Conservation (phyloP, 2,113 vertebrate genomes). For the Hemibagrus wyckioides region DNA sequence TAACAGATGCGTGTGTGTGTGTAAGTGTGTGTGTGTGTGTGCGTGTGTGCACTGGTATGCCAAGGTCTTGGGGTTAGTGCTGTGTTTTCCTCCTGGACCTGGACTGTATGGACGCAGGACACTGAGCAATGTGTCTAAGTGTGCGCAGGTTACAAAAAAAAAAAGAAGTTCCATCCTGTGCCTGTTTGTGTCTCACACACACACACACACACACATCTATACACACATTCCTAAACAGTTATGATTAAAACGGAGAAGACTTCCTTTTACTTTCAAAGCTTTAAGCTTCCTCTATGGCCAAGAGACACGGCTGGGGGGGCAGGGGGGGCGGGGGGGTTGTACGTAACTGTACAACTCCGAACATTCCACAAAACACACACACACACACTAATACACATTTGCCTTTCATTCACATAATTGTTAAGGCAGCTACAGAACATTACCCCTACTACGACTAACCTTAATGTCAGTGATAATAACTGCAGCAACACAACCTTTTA, state of each 20-base stretch:
- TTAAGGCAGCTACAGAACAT: neutral
- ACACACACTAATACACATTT: slow-evolving; percentile 2
- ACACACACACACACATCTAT: slow-evolving; percentile 21
- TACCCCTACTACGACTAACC: neutral
- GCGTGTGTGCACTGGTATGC: slow-evolving; percentile 36
- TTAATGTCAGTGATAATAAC: neutral
- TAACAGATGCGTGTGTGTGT: slow-evolving; percentile 16
- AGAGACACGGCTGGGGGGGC: too few relatives aligned
- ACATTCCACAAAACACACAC: neutral
- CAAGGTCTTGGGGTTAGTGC: slow-evolving; percentile 36
- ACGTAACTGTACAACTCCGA: neutral
- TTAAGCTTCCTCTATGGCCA: slow-evolving; percentile 12
- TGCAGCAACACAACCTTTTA: neutral
- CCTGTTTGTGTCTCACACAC: slow-evolving; percentile 8
- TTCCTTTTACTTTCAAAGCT: slow-evolving; percentile 31
- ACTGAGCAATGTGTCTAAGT: slow-evolving; percentile 18
- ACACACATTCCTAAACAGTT: slow-evolving; percentile 9
- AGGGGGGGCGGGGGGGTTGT: too few relatives aligned
- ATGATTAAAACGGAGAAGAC: slow-evolving; percentile 32
- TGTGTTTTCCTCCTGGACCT: slow-evolving; percentile 39
- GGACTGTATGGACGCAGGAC: neutral
- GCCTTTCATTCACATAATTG: neutral
- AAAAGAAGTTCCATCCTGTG: slow-evolving; percentile 29
- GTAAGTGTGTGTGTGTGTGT: slow-evolving; percentile 28
- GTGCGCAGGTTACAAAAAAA: slow-evolving; percentile 10